Base-by-base conservation (phyloP, 2,797 vertebrate species). In the Typhlichthys subterraneus region DNA sequence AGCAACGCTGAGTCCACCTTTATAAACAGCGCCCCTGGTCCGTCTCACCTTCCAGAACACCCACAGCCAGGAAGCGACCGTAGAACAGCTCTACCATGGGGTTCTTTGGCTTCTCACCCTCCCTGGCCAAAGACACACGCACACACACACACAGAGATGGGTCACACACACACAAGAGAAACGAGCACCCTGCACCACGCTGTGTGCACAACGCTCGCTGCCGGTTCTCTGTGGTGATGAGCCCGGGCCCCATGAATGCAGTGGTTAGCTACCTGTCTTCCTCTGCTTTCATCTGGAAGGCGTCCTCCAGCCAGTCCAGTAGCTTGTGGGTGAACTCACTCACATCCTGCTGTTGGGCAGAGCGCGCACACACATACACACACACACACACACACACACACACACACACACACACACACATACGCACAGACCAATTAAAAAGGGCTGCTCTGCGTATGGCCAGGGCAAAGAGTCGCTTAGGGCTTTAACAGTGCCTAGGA, bases 251-350 rank as follows among this genome's bases (percentile, higher is more conserved):
- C 33, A 8, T 38, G 33, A 8, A 38, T 38, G 33, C 33, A 8
- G 33, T 38, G 48, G 15, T 17, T 23, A 31, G 70, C 94, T 92
- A 99, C 97, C 94, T 93, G 84, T 97, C 95, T 68, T 98, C 97
- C 84, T 98, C 98, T 55, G 97, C 95, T 91, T 98, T 98, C 88
- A 98, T 97, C 92, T 99, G 96, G 85, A 99, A 99, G 76, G 97
- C 98, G 53, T 99, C 97, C 89, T 99, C 98, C 87, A 99, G 90
- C 98, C 98, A 99, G 85, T 99, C 98, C 82, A 99, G 82, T 67
- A 99, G 93, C 79, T 99, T 99, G 87, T 99, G 97, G 69, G 97
- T 99, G 88, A 99, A 99, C 90, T 99, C 98, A 63, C 98, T 99
- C 72, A 99, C 98, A 2, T 99, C 98, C 94, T 99, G 97, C 97